Evolutionary conservation across 2,888 invertebrate species (phyloP), one percentile per base, ranked within the genome.

Genomic region (Agrotis ipsilon): DNA sequence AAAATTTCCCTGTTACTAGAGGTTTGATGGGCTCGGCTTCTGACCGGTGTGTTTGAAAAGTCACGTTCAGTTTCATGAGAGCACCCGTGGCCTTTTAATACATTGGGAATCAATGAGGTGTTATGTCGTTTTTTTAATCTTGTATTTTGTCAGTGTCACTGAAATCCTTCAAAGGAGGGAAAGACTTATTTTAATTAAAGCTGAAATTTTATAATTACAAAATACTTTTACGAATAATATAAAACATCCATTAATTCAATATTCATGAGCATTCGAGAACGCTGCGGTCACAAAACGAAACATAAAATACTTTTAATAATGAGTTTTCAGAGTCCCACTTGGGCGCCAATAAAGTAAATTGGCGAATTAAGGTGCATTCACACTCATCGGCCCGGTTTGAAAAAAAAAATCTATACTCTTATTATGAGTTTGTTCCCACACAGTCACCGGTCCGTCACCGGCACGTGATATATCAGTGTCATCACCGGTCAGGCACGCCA

Each of bases 301-400:
- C 24, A 48, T 72, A 55, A 55, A 55, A 32, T 45, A 71, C 39
- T 32, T 13, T 62, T 11, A 24, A n/a, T 57, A 64, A 65, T 60
- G 49, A 67, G 16, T 49, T 71, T 78, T 52, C 63, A 52, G 39
- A 61, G 71, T 68, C 67, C 62, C 73, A 63, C 51, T 65, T 59
- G 78, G 71, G 73, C 64, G 59, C 68, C 81, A 81, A 81, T 83
- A 64, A 72, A 19, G 11, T 18, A 64, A 80, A 75, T 80, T 66
- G 75, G 49, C 32, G 43, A 66, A 58, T 63, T 32, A 54, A 46
- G 21, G 57, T n/a, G n/a, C n/a, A n/a, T n/a, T n/a, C n/a, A n/a
- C n/a, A n/a, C n/a, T n/a, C n/a, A n/a, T n/a, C n/a, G n/a, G n/a
- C n/a, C n/a, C n/a, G n/a, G n/a, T n/a, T n/a, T n/a, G n/a, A n/a